Evolutionary conservation across 1,140 invertebrate genomes (phyloP), one percentile per base, ranked within the genome.

Genomic region (Drosophila ficusphila): DNA sequence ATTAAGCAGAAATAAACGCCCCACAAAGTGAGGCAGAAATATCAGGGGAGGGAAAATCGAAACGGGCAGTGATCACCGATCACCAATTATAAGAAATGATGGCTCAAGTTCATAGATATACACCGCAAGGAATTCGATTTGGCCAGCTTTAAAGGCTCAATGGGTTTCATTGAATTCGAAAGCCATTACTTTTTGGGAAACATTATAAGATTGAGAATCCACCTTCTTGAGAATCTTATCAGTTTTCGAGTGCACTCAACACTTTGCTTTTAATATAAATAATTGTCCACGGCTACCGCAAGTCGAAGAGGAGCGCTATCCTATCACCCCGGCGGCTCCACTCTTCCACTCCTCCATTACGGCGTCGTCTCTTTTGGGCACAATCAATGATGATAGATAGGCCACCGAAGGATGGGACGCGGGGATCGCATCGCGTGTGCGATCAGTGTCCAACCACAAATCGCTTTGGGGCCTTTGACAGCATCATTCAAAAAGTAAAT

Each of bases 1-100:
- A 86, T 86, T 86, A 86, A 86, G 53, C 71, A 86, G 76, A 86
- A 86, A 73, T 76, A 86, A 86, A 86, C 81, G 81, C 72, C 81
- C 81, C 73, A 51, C 51, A 31, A 52, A 41, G 39, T 16, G 68
- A 23, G 38, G 21, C n/a, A 8, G 14, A 61, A 27, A 41, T 21
- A 23, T 19, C 4, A 42, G 56, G 23, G n/a, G 0, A 36, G 48
- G 8, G 12, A 34, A 14, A 27, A n/a, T 8, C 0, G n/a, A 9
- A 12, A 25, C 21, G 6, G n/a, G 21, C 14, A 36, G 31, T 25
- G 7, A 57, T 23, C n/a, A 19, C 3, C 25, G 7, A 57, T 23
- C n/a, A 19, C 3, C 25, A 14, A 47, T 29, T 56, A 18, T 23
- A 3, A 23, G 46, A 3, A 52, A 34, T 29, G 16, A 23, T 9